Conservation (phyloP, 23 tunicate genomes). For the Botrylloides violaceus region DNA sequence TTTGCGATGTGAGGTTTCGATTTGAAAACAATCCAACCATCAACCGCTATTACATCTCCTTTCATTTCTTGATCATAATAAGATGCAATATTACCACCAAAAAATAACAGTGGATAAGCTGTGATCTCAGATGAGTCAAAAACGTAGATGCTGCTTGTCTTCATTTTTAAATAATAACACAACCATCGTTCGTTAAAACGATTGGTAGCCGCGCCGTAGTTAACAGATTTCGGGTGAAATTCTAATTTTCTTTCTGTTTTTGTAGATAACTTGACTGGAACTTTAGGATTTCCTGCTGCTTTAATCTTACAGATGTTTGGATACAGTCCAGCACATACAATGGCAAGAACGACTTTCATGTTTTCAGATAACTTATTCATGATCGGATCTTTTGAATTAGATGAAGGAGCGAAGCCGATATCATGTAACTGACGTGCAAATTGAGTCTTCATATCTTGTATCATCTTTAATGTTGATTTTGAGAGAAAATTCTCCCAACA, state of each 20-base stretch:
- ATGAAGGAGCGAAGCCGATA: conserved; percentile 33
- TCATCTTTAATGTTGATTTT: conserved; percentile 34
- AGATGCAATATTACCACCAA: conserved; percentile 58
- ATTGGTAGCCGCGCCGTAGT: conserved; percentile 16
- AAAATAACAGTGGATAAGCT: conserved; percentile 60
- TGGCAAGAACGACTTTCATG: conserved; percentile 43
- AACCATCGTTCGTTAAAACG: conserved; percentile 57
- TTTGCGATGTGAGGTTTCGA: conserved; percentile 41
- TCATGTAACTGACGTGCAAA: conserved; percentile 43
- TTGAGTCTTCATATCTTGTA: conserved; percentile 62
- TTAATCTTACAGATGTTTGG: conserved; percentile 61
- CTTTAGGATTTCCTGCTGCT: conserved; percentile 6
- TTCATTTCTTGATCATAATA: conserved; percentile 29
- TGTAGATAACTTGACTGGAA: conserved; percentile 36
- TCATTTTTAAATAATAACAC: conserved; percentile 77
- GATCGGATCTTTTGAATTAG: conserved; percentile 2
- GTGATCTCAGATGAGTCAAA: conserved; percentile 71
- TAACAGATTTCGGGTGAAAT: conserved; percentile 72
- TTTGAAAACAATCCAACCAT: conserved; percentile 62
- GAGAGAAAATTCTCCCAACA: conserved; percentile 72
- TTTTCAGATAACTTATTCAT: conserved; percentile 34
- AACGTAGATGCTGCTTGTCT: conserved; percentile 28
- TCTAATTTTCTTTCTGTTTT: conserved; percentile 42
- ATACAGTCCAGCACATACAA: conserved; percentile 73
- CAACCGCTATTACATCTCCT: conserved; percentile 59